phyloP scores from a whole-genome alignment of 1,140 invertebrate species.

The Trichonephila inaurata region DNA sequence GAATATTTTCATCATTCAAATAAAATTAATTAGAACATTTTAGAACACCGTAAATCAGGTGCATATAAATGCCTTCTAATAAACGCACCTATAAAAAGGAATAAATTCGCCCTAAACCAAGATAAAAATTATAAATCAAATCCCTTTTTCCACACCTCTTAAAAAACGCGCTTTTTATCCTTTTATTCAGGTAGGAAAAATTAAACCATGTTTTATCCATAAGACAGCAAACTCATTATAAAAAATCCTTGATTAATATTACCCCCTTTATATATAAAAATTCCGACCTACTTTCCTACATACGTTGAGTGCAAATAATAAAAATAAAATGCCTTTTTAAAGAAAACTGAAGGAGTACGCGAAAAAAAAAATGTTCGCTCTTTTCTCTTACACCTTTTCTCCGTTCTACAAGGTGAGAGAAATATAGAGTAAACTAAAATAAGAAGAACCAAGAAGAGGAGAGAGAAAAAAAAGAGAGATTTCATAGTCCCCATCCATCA shows the following conservation, averaged over 20 bases:
- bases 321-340: constrained; percentile 54
- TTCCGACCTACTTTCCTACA: constrained; percentile 36
- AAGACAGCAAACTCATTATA: constrained; percentile 25
- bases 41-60: background rate
- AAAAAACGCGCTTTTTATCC: background rate
- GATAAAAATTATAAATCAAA: constrained; percentile 46
- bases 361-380: constrained; percentile 43
- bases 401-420: constrained; percentile 56
- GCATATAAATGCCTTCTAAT: constrained; percentile 10
- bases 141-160: background rate
- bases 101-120: background rate
- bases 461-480: constrained; percentile 32
- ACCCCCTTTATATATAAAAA: constrained; percentile 32
- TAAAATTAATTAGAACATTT: background rate
- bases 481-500: constrained; percentile 73
- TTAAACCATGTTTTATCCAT: constrained; percentile 51
- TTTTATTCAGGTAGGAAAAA: background rate
- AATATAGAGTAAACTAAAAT: constrained; percentile 63
- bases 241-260: constrained; percentile 53
- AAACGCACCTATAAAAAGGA: background rate
- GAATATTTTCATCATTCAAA: background rate
- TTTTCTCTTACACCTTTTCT: constrained; percentile 22
- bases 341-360: constrained; percentile 6
- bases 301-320: background rate
- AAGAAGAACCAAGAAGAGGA: background rate